Conservation (phyloP, 2,888 invertebrate species). For the Rhamphomyia laevipes region DNA sequence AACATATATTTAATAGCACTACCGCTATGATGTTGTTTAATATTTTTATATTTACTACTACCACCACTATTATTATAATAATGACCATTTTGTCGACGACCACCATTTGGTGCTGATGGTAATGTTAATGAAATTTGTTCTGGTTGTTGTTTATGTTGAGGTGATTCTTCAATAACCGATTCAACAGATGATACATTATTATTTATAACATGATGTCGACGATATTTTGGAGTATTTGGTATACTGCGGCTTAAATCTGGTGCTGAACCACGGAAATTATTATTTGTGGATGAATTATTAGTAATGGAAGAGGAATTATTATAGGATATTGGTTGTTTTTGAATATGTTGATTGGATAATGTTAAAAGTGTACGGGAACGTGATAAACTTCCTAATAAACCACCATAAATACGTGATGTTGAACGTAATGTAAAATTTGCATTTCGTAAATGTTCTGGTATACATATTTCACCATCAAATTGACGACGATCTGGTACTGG, state of each 20-base stretch:
- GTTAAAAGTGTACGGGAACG: constrained; percentile 46
- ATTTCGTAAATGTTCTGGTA: constrained; percentile 30
- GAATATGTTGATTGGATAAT: constrained; percentile 11
- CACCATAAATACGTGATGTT: constrained; percentile 25
- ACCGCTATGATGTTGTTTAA: constrained; percentile 6
- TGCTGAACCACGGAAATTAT: constrained; percentile 32
- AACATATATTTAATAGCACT: constrained; percentile 10
- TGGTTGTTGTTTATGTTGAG: constrained; percentile 12
- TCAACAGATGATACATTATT: constrained; percentile 6
- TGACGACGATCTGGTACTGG: constrained; percentile 25
- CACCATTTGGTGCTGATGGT: not conserved
- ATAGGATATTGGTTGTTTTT: no score
- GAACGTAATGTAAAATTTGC: constrained; percentile 18
- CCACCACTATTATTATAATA: no score
- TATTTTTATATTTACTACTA: not conserved
- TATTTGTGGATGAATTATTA: constrained; percentile 13
- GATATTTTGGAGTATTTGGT: constrained; percentile 29
- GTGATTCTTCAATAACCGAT: constrained; percentile 16
- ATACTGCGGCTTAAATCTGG: constrained; percentile 36
- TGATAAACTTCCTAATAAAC: constrained; percentile 44
- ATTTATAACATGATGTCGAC: constrained; percentile 13
- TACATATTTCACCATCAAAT: constrained; percentile 28
- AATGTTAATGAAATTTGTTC: not conserved
- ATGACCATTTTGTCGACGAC: no score
- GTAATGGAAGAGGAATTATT: no score